These are phyloP conservation scores for Pitta sordida DNA, from an alignment of 2,113 vertebrate species.

Conservation along the genomic window DNA sequence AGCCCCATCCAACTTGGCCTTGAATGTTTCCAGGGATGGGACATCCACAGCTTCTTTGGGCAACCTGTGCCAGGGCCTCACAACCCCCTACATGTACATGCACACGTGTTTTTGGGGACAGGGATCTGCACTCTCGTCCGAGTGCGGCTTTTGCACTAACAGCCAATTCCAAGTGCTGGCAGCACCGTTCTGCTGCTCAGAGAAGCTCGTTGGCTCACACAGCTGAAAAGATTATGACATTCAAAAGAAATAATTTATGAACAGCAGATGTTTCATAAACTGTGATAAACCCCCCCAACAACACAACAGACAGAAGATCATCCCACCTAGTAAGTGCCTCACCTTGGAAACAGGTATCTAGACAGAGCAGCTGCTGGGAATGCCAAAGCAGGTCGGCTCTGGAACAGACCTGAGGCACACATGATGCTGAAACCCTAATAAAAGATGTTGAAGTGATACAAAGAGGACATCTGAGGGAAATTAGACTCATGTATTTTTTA, in stretches of 20 bases:
- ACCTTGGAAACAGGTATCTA: not conserved
- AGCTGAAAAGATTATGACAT: not conserved
- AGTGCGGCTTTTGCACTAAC: not conserved
- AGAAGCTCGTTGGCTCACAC: not conserved
- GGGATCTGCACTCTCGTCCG: not conserved
- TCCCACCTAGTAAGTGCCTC: not conserved
- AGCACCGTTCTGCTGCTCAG: not conserved
- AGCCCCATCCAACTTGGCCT: not conserved
- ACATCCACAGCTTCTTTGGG: not conserved
- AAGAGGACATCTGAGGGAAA: not conserved
- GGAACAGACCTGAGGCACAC: not conserved
- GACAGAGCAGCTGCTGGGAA: conserved; percentile 7
- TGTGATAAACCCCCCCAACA: not conserved
- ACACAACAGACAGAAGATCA: not conserved
- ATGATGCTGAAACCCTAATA: not conserved
- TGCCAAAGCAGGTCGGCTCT: not conserved
- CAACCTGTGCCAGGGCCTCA: not conserved
- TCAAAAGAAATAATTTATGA: conserved; percentile 52
- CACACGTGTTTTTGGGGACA: accelerated
- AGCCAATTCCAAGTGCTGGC: not conserved
- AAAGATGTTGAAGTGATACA: not conserved
- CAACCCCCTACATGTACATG: not conserved
- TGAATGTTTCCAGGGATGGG: not conserved
- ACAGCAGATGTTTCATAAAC: conserved; percentile 57
- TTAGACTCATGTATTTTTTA: not conserved